Conservation (phyloP, 2,797 vertebrate species). For the Leptoclinus maculatus region DNA sequence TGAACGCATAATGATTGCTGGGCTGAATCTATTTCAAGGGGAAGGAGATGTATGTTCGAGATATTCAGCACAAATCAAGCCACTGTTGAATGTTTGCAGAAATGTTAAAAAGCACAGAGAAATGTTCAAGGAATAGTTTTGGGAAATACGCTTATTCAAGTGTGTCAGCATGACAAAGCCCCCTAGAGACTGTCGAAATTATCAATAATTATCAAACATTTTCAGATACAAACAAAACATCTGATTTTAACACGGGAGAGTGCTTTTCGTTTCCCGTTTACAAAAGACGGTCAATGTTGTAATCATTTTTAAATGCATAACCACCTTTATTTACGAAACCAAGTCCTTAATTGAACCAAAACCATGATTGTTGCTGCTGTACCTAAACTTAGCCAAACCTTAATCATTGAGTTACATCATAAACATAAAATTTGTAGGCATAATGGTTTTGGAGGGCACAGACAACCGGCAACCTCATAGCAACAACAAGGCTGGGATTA, state of each 20-base stretch:
- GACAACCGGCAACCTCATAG: background rate
- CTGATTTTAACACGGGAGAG: background rate
- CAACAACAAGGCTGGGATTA: background rate
- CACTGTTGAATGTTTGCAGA: conserved; percentile 14
- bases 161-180: background rate
- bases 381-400: background rate
- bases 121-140: background rate
- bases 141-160: background rate
- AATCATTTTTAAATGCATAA: too few species aligned
- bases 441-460: background rate
- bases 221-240: background rate
- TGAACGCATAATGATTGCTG: conserved; percentile 59
- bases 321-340: too few species aligned
- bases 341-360: background rate
- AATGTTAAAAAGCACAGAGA: background rate
- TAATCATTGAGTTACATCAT: background rate
- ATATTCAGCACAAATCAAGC: conserved; percentile 15
- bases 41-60: conserved; percentile 16
- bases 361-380: background rate
- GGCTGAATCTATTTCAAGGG: conserved; percentile 44
- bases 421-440: background rate
- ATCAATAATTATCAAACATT: background rate
- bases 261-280: background rate
- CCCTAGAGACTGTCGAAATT: background rate
- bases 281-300: background rate